Conservation (phyloP, 2,888 invertebrate species). For the Acronicta leporina region DNA sequence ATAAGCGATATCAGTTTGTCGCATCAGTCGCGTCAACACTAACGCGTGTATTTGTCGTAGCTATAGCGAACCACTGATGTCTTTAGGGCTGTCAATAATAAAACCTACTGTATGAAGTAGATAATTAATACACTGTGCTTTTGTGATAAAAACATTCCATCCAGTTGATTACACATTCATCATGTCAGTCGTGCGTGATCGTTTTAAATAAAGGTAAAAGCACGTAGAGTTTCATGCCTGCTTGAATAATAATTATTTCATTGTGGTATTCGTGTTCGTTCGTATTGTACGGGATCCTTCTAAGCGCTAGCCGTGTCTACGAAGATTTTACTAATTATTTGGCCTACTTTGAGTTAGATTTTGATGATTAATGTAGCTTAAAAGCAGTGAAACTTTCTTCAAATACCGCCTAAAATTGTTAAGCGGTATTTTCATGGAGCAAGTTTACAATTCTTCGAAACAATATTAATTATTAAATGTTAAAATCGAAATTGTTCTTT, state of each 20-base stretch:
- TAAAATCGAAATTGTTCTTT: too few relatives aligned
- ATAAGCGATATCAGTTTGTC: neutral
- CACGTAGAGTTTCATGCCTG: slow-evolving; percentile 5
- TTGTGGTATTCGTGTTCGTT: slow-evolving; percentile 6
- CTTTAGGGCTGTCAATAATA: neutral
- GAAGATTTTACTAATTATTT: neutral
- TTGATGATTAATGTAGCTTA: slow-evolving; percentile 3
- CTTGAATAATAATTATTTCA: slow-evolving; percentile 14
- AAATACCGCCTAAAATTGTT: neutral
- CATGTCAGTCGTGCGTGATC: slow-evolving; percentile 22
- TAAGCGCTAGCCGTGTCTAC: neutral
- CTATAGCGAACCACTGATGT: neutral
- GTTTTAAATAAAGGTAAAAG: slow-evolving; percentile 17
- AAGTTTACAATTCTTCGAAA: neutral
- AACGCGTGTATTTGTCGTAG: too few relatives aligned
- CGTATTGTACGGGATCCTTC: slow-evolving; percentile 5
- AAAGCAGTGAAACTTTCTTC: neutral
- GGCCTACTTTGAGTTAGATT: neutral
- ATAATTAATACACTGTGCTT: slow-evolving; percentile 4
- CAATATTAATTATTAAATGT: neutral
- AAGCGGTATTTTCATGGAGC: neutral
- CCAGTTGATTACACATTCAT: slow-evolving; percentile 18
- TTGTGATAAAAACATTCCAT: slow-evolving; percentile 23
- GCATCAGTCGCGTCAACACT: too few relatives aligned
- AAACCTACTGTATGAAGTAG: slow-evolving; percentile 8